Evolutionary conservation across 2,113 vertebrate species (phyloP), one percentile per base, ranked within the genome.

Genomic region (Psephotus haematonotus): DNA sequence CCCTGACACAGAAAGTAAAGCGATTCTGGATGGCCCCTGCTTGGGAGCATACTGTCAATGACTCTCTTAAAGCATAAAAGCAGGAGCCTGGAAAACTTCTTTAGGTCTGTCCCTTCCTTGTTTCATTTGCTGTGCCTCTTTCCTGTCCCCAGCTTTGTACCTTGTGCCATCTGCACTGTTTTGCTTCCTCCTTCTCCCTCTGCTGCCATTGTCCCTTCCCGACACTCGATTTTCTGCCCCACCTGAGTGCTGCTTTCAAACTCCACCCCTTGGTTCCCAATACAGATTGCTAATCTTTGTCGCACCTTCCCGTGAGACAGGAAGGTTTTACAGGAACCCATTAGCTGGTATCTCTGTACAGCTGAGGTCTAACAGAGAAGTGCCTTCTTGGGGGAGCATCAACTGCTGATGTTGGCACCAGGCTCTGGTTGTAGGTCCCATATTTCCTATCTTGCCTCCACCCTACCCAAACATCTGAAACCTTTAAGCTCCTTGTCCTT

Each of bases 281-380:
- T 91, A 69, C 63, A 35, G 49, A 3, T 91, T 37, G 84, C 93
- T 92, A 82, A 82, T 92, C 95, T 94, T 77, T 76, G 93, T 97
- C 95, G 92, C 91, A 86, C 90, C 93, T 93, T 81, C 90, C 96
- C 60, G 28, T 0, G 8, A 93, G 88, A 55, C 92, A 92, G 84
- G 92, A 86, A 88, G 92, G 81, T 91, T 91, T 93, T 95, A 64
- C 86, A 74, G 94, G 69, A 95, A 81, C 86, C 91, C 74, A 52
- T 95, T 95, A 92, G 86, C 91, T 91, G 60, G 47, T 92, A 76
- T 82, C 83, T 89, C 83, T 55, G 2, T 60, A 37, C 74, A 78
- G n/a, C 5, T 3, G 7, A 81, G 64, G 60, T 84, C 82, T 69
- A 19, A 15, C 19, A 24, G 53, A 13, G 9, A 57, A 18, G 13